Evolutionary conservation across 2,888 invertebrate genomes (phyloP), one percentile per base, ranked within the genome.

Genomic region (Rotaria magnacalcarata): DNA sequence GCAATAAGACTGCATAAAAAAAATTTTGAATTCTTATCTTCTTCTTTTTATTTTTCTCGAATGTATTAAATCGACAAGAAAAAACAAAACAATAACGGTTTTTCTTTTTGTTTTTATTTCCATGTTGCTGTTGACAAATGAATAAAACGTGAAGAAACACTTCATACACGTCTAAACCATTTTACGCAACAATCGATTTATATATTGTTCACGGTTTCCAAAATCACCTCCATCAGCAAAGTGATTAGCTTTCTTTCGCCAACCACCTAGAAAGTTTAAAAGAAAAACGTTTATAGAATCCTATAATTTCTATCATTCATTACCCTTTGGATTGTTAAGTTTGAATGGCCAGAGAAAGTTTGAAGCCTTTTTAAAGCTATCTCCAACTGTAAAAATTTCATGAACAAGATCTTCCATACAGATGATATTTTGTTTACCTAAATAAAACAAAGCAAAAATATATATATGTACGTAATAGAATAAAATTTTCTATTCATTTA

Each of bases 261-360:
- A 99, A 89, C 97, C 99, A 87, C 98, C 85, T 85, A 52, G 34
- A 34, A 34, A 34, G 2, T 34, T 34, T 34, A 34, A 34, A 34
- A 34, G 34, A 34, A 34, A 34, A 34, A 34, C 34, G 2, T 2
- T 34, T 34, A 34, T 34, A 34, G 2, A 34, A 34, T 34, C 34
- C 34, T 34, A 34, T 80, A 24, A 21, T 47, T 80, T 47, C 24
- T 24, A 80, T 41, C 3, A 16, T 19, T 19, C 1, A n/a, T 27
- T 85, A 85, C 87, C 98, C 88, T 95, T 96, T 86, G 99, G 99
- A 90, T 96, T 98, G 93, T 97, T 98, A 88, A 99, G 93, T 88
- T 98, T 99, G 94, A 99, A 99, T 88, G 97, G 97, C 98, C 98
- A 99, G 89, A 99, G 93, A 94, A 97, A 99, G 93, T 98, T 97